Conservation (phyloP, 2,888 invertebrate genomes). For the Antheraea yamamai region DNA sequence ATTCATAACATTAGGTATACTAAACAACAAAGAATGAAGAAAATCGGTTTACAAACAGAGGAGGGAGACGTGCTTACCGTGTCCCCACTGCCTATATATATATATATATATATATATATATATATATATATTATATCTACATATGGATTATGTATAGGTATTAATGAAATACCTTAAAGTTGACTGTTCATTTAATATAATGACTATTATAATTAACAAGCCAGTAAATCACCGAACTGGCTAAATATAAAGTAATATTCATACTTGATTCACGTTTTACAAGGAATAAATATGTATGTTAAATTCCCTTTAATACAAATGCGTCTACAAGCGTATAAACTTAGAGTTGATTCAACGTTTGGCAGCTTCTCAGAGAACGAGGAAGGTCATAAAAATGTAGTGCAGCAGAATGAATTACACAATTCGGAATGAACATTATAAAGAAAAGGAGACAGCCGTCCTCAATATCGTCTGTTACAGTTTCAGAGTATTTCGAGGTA, state of each 20-base stretch:
- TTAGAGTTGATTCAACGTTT: slow-evolving; percentile 33
- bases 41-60: no score
- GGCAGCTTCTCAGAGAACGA: slow-evolving; percentile 37
- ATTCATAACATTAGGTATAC: no score
- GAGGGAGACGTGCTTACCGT: no score
- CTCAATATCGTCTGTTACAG: slow-evolving; percentile 6
- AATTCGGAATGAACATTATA: slow-evolving; percentile 9
- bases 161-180: neutral
- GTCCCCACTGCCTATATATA: no score
- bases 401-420: slow-evolving; percentile 15
- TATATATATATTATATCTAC: no score
- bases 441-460: neutral
- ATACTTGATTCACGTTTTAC: neutral
- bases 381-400: slow-evolving; percentile 20
- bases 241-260: neutral
- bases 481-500: neutral
- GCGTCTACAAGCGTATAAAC: neutral
- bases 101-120: no score
- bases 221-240: neutral
- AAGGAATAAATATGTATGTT: neutral
- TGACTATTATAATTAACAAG: neutral
- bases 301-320: neutral
- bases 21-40: no score
- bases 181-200: neutral
- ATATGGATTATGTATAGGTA: neutral